Evolutionary conservation across 2,888 invertebrate genomes (phyloP).

Genomic region (Hypercompe scribonia): DNA sequence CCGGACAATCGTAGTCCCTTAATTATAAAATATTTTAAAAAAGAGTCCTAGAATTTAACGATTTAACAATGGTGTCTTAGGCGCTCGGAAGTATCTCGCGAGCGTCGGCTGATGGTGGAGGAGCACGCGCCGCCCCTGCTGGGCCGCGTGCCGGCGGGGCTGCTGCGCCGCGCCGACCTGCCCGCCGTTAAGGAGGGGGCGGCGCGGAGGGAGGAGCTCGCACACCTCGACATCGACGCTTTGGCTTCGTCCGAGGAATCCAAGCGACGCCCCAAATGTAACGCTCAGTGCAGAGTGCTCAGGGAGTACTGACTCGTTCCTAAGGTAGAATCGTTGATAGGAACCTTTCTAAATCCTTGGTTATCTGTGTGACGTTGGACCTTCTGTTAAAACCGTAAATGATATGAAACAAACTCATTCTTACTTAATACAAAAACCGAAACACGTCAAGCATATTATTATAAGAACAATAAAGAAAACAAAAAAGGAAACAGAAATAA

Average conservation of each 20-base stretch:
- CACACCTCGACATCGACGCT: conserved; percentile 49
- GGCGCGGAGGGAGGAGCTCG: conserved; percentile 29
- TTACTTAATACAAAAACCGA: no score
- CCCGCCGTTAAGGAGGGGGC: conserved; percentile 48
- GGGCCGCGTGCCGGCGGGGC: conserved; percentile 87
- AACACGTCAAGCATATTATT: no score
- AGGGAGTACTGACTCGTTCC: conserved; percentile 50
- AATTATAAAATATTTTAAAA: no score
- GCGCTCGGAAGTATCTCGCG: conserved; percentile 82
- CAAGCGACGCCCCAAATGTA: conserved; percentile 66
- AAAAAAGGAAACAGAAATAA: no score
- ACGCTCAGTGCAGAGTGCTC: conserved; percentile 66
- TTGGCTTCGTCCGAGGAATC: conserved; percentile 38
- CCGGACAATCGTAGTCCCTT: no score
- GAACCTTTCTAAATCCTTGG: not conserved
- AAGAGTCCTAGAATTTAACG: not conserved
- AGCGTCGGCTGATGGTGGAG: conserved; percentile 84
- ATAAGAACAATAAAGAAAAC: no score
- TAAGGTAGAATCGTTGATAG: not conserved
- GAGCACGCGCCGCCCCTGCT: conserved; percentile 86
- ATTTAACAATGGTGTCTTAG: conserved; percentile 57
- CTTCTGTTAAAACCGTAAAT: no score
- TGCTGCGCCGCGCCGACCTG: conserved; percentile 78
- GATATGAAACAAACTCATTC: no score
- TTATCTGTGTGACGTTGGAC: not conserved